Evolutionary conservation across 2,888 invertebrate species (phyloP).

Genomic region (Hirtodrosophila confusa): DNA sequence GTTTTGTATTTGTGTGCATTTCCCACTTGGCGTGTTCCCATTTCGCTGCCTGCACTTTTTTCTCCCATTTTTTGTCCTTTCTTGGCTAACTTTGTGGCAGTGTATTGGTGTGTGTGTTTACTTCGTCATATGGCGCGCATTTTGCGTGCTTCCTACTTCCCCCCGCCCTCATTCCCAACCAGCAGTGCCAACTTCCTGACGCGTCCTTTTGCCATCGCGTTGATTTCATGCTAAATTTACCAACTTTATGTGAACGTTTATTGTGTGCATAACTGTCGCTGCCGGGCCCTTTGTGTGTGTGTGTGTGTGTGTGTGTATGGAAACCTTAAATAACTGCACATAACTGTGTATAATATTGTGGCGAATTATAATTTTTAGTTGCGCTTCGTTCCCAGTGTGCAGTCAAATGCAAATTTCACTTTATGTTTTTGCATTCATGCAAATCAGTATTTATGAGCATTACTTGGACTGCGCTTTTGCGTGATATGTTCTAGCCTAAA

Average conservation of each 20-base stretch:
- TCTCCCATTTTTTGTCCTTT: conserved; percentile 27
- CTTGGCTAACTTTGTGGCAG: conserved; percentile 37
- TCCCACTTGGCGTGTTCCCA: conserved; percentile 78
- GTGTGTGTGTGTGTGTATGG: conserved; percentile 19
- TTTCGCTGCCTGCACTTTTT: conserved; percentile 64
- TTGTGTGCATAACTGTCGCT: conserved; percentile 75
- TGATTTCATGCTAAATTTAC: conserved; percentile 71
- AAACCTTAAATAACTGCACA: conserved; percentile 50
- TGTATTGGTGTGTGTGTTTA: conserved; percentile 45
- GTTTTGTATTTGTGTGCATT: conserved; percentile 50
- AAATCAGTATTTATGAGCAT: conserved; percentile 68
- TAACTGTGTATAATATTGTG: conserved; percentile 49
- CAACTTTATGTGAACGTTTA: conserved; percentile 67
- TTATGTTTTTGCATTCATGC: conserved; percentile 70
- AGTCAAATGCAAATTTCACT: conserved; percentile 74
- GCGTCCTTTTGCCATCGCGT: conserved; percentile 53
- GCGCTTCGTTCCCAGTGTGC: conserved; percentile 27
- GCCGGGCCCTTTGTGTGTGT: conserved; percentile 16
- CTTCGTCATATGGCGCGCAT: conserved; percentile 76
- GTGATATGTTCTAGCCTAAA: conserved; percentile 19
- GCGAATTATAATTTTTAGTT: conserved; percentile 65
- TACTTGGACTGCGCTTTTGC: conserved; percentile 45
- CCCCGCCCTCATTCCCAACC: not conserved
- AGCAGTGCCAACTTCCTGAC: conserved; percentile 56
- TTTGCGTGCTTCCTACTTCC: conserved; percentile 59